Evolutionary conservation across 2,797 vertebrate genomes (phyloP).

Genomic region (Smutsia temminckii): DNA sequence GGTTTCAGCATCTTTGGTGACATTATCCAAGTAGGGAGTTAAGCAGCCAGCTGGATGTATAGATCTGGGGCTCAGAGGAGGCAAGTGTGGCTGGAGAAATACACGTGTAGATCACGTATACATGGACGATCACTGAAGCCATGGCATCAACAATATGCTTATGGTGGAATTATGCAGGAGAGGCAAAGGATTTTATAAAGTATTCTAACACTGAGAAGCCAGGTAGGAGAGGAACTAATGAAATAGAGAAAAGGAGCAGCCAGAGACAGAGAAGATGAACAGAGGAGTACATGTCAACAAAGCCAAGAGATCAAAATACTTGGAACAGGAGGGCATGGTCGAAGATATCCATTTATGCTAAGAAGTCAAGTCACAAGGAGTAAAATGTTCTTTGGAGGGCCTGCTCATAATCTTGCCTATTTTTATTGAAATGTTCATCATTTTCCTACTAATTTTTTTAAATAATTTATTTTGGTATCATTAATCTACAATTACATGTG

Average conservation of each 20-base stretch:
- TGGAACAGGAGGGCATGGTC: background rate
- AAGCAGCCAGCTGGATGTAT: background rate
- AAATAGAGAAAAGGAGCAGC: background rate
- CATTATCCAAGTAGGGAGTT: background rate
- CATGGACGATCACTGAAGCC: background rate
- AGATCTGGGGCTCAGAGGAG: background rate
- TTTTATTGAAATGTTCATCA: background rate
- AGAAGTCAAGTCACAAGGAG: background rate
- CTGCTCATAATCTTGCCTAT: background rate
- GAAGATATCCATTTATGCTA: background rate
- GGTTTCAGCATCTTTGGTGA: background rate
- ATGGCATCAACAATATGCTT: background rate
- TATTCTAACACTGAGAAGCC: background rate
- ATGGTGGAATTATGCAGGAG: background rate
- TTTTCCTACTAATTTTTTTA: background rate
- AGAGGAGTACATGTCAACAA: too few relatives aligned
- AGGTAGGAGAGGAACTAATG: background rate
- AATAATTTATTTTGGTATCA: too few relatives aligned
- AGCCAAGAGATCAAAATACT: background rate
- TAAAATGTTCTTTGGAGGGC: background rate
- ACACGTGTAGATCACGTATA: background rate
- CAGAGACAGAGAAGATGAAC: background rate
- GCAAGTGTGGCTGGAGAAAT: background rate
- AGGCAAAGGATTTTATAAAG: background rate
- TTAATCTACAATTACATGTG: too few relatives aligned